phyloP scores from a whole-genome alignment of 1,140 invertebrate genomes.

The Amyelois transitella region DNA sequence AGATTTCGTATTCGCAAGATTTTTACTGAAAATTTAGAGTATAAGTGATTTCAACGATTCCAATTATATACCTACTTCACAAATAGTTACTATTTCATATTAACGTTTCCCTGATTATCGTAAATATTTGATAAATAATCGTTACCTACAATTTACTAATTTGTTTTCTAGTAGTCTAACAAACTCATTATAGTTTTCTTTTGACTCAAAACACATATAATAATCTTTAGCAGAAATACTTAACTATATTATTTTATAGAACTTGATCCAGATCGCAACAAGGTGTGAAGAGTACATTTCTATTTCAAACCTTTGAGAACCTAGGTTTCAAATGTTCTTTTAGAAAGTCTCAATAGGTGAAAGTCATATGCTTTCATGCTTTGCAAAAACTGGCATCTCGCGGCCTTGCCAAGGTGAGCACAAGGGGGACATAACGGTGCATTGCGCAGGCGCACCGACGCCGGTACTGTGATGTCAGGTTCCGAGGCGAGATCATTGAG shows the following conservation, averaged over 20 bases:
- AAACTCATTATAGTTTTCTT: too few relatives aligned
- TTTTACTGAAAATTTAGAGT: too few relatives aligned
- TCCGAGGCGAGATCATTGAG: not conserved
- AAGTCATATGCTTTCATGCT: slow-evolving; percentile 66
- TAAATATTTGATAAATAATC: too few relatives aligned
- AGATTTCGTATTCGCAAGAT: too few relatives aligned
- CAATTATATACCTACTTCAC: too few relatives aligned
- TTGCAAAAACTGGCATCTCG: slow-evolving; percentile 71
- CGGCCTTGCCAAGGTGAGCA: slow-evolving; percentile 72
- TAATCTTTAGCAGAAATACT: too few relatives aligned
- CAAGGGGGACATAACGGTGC: slow-evolving; percentile 70
- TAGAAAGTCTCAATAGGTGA: slow-evolving; percentile 71
- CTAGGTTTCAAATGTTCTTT: slow-evolving; percentile 18
- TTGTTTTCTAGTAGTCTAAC: too few relatives aligned
- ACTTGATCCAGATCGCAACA: not conserved
- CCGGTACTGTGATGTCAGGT: not conserved
- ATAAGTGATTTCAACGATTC: too few relatives aligned
- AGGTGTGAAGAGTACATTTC: slow-evolving; percentile 29
- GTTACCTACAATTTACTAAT: too few relatives aligned
- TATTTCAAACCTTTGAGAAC: slow-evolving; percentile 33
- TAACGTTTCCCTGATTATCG: too few relatives aligned
- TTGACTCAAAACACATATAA: too few relatives aligned
- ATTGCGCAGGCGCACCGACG: slow-evolving; percentile 30
- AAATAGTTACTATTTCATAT: too few relatives aligned
- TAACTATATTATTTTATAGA: not conserved